Percentiles rank a stretch among this genome's conserved stretches.
Conservation (phyloP, 1,140 invertebrate species). For the Cydia pomonella region DNA sequence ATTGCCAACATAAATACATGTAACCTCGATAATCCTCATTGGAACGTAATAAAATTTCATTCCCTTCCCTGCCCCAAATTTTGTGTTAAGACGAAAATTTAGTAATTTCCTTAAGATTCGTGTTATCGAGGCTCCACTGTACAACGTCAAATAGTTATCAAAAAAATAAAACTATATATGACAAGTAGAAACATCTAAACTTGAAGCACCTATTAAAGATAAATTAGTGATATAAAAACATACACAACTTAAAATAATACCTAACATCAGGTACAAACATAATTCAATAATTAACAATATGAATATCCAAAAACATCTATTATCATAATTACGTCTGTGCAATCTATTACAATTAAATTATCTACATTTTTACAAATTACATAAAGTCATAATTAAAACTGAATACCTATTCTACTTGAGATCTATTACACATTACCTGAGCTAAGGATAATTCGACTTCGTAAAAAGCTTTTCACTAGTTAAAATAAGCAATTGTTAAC, state of each 20-base stretch:
- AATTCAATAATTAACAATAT: background rate
- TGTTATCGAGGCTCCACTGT: no score
- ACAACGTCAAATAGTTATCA: no score
- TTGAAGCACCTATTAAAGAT: background rate
- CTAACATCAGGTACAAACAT: slow-evolving; percentile 19
- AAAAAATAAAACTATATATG: no score
- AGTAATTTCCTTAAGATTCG: no score
- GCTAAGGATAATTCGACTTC: background rate
- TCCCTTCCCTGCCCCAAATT: no score
- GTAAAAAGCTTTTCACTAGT: background rate
- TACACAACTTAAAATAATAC: background rate
- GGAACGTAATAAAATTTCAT: no score
- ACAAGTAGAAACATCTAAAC: no score
- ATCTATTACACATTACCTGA: slow-evolving; percentile 16
- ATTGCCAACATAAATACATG: no score
- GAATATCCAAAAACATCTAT: background rate
- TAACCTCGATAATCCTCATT: no score
- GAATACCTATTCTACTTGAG: slow-evolving; percentile 17
- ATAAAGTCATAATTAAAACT: slow-evolving; percentile 32
- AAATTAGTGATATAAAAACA: background rate
- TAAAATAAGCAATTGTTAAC: background rate
- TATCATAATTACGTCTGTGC: background rate
- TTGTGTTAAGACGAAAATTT: no score
- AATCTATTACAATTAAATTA: slow-evolving; percentile 7
- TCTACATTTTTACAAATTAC: slow-evolving; percentile 15